Evolutionary conservation across 2,888 invertebrate genomes (phyloP).

Genomic region (Darwinula stevensoni): DNA sequence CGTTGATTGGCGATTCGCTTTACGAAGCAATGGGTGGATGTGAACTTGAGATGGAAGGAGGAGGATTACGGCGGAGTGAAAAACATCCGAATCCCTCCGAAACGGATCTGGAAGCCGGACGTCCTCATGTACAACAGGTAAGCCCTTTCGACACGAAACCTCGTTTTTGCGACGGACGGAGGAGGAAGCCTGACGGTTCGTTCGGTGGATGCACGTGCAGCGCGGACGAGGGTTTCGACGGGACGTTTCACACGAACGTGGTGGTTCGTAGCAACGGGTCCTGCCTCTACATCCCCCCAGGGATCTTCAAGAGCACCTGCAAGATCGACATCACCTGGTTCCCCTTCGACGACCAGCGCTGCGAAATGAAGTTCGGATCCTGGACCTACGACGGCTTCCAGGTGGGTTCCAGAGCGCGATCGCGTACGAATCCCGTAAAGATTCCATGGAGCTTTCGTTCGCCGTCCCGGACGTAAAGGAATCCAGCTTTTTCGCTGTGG

Average conservation of each 20-base stretch:
- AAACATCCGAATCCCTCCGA: constrained; percentile 75
- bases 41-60: constrained; percentile 87
- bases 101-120: constrained; percentile 92
- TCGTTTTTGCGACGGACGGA: no score
- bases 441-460: no score
- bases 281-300: constrained; percentile 97
- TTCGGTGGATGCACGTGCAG: no score
- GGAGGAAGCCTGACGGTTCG: no score
- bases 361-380: constrained; percentile 99
- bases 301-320: constrained; percentile 99
- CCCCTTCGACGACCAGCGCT: constrained; percentile 99
- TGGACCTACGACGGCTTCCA: constrained; percentile 98
- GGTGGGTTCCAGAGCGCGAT: constrained; percentile 21
- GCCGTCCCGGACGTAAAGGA: no score
- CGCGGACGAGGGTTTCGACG: constrained; percentile 99
- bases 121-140: constrained; percentile 99
- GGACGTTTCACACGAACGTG: constrained; percentile 98
- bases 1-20: no score
- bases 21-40: constrained; percentile 93
- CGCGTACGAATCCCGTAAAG: no score
- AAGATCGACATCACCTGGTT: constrained; percentile 99
- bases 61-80: constrained; percentile 78
- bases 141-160: constrained; percentile 12
- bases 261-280: constrained; percentile 94
- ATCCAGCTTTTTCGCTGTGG: no score